A percentile compares a stretch with the other conserved stretches of the same genome.
Evolutionary conservation across 2,797 vertebrate species (phyloP).

Genomic region (Ibycter americanus): DNA sequence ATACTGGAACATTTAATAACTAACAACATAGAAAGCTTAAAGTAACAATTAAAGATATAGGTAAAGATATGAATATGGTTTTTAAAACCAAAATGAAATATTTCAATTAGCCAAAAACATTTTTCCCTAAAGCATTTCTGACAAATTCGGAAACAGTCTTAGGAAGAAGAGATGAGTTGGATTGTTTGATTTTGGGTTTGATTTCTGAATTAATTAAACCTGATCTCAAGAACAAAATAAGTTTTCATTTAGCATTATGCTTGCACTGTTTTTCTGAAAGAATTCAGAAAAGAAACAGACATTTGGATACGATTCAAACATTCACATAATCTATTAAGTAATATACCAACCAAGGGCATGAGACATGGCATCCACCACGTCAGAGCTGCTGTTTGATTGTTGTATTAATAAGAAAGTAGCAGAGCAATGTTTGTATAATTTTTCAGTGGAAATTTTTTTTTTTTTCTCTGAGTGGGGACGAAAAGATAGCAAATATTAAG

Average conservation of each 20-base stretch:
- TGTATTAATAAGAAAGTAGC: neutral
- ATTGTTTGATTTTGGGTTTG: neutral
- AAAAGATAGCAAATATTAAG: neutral
- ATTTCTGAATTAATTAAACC: neutral
- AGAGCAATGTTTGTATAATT: neutral
- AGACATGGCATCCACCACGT: neutral
- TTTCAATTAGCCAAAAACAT: neutral
- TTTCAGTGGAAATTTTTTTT: neutral
- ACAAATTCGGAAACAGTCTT: neutral
- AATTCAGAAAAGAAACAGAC: neutral
- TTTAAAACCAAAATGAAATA: neutral
- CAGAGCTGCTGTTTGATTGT: neutral
- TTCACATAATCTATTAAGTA: neutral
- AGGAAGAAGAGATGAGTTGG: neutral
- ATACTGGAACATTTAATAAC: neutral
- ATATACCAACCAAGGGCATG: neutral
- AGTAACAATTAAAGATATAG: neutral
- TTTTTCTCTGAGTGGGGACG: accelerated
- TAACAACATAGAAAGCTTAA: neutral
- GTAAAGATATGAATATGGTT: neutral
- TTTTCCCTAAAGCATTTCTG: neutral
- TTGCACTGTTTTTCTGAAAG: neutral
- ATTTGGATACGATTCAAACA: neutral
- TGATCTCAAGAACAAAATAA: neutral
- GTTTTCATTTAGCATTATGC: neutral